Conservation (phyloP, 37 sponge, comb jelly and placozoan genomes). For the Bolinopsis microptera region DNA sequence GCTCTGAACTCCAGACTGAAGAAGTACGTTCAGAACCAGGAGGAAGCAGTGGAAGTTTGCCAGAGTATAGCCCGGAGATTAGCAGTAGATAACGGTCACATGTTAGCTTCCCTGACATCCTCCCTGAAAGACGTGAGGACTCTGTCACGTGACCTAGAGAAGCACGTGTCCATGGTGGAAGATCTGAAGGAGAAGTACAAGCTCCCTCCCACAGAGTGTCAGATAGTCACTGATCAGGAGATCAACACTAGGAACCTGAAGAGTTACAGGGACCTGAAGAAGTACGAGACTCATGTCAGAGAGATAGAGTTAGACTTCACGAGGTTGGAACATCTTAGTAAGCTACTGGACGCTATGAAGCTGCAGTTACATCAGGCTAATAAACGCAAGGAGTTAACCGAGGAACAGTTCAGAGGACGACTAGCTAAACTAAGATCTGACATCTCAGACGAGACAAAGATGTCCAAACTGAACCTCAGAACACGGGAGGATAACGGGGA, state of each 20-base stretch:
- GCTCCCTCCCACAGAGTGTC: constrained; percentile 32
- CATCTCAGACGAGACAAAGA: neutral
- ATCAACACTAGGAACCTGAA: neutral
- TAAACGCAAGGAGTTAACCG: constrained; percentile 2
- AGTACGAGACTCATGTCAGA: constrained; percentile 39
- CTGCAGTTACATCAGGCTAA: constrained; percentile 39
- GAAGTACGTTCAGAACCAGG: constrained; percentile 50
- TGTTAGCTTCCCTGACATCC: constrained; percentile 29
- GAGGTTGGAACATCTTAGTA: constrained; percentile 28
- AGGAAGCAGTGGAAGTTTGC: constrained; percentile 50
- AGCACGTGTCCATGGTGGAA: neutral
- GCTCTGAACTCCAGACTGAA: constrained; percentile 44
- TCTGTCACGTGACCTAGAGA: neutral
- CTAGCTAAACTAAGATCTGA: constrained; percentile 22
- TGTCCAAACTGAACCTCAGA: neutral
- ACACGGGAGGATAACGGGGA: neutral
- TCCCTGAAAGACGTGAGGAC: neutral
- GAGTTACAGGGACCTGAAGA: constrained; percentile 41
- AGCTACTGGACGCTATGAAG: constrained; percentile 33
- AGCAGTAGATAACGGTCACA: constrained; percentile 13
- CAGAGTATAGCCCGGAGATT: constrained; percentile 27
- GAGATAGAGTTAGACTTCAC: constrained; percentile 34
- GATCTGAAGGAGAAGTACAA: constrained; percentile 40
- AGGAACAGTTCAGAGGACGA: constrained; percentile 42
- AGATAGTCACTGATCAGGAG: neutral